These are phyloP conservation scores for Malacoraja senta DNA, from an alignment of 2,797 vertebrate genomes.

Conservation along the genomic window DNA sequence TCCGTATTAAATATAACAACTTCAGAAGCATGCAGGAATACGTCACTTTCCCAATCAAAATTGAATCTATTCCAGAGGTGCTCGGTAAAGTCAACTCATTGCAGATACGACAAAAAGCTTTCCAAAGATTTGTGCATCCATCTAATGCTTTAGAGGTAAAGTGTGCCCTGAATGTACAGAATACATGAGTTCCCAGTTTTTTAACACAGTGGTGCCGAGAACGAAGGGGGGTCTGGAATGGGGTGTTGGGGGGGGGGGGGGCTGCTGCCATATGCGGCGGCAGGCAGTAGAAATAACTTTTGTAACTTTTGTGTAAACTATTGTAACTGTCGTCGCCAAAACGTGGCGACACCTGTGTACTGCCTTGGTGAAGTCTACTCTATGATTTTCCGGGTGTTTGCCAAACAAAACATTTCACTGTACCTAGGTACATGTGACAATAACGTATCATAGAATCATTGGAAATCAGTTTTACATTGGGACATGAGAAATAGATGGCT, in stretches of 20 bases:
- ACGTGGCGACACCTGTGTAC: too few species aligned
- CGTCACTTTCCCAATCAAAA: background rate
- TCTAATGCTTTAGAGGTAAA: background rate
- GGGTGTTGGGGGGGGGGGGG: too few species aligned
- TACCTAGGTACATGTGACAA: background rate
- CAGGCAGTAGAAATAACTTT: too few species aligned
- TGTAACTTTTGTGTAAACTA: too few species aligned
- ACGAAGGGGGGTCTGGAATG: too few species aligned
- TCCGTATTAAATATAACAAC: background rate
- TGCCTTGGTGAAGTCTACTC: too few species aligned
- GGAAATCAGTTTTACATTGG: background rate
- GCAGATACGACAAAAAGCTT: background rate
- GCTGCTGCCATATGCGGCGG: too few species aligned
- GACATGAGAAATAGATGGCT: background rate
- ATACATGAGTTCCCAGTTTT: background rate
- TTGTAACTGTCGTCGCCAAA: too few species aligned
- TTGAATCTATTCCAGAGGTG: background rate
- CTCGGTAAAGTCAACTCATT: background rate
- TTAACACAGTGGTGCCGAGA: too few species aligned
- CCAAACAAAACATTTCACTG: too few species aligned
- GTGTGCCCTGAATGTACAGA: background rate
- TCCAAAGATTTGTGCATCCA: background rate
- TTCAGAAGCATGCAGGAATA: background rate
- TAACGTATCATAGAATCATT: background rate
- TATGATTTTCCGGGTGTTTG: too few species aligned